Percentiles rank a stretch among this genome's conserved stretches.
Conservation (phyloP, 2,888 invertebrate species). For the Drosophila tanythrix region DNA sequence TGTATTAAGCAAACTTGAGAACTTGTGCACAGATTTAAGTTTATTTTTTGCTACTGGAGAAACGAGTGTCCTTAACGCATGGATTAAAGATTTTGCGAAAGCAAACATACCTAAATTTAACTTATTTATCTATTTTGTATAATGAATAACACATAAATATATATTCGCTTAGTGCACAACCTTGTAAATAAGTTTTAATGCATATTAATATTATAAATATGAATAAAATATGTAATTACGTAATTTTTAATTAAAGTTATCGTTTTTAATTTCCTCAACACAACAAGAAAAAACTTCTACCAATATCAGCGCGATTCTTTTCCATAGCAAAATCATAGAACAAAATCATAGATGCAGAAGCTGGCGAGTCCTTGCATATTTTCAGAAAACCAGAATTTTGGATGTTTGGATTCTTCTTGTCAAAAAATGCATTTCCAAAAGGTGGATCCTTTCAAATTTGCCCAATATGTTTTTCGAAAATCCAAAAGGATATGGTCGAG, state of each 20-base stretch:
- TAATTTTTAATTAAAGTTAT: slow-evolving; percentile 28
- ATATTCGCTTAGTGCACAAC: slow-evolving; percentile 72
- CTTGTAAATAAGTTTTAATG: slow-evolving; percentile 76
- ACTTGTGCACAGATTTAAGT: slow-evolving; percentile 19
- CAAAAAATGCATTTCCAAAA: neutral
- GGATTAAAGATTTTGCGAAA: slow-evolving; percentile 54
- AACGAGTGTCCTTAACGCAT: slow-evolving; percentile 70
- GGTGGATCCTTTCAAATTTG: neutral
- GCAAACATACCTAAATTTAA: slow-evolving; percentile 45
- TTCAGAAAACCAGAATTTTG: neutral
- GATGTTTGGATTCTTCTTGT: neutral
- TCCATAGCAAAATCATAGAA: neutral
- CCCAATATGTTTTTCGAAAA: neutral
- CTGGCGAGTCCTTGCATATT: neutral
- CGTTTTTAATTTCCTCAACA: neutral
- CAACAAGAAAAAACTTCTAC: neutral
- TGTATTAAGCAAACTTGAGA: slow-evolving; percentile 31
- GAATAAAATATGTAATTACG: slow-evolving; percentile 66
- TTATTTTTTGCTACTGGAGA: slow-evolving; percentile 21
- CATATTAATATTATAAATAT: slow-evolving; percentile 53
- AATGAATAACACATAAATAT: slow-evolving; percentile 52
- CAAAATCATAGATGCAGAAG: neutral
- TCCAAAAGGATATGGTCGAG: neutral
- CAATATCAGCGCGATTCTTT: neutral
- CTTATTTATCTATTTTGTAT: slow-evolving; percentile 65